A percentile compares a stretch with the other conserved stretches of the same genome.
phyloP scores from a whole-genome alignment of 2,888 invertebrate genomes.

The Tenodera sinensis region DNA sequence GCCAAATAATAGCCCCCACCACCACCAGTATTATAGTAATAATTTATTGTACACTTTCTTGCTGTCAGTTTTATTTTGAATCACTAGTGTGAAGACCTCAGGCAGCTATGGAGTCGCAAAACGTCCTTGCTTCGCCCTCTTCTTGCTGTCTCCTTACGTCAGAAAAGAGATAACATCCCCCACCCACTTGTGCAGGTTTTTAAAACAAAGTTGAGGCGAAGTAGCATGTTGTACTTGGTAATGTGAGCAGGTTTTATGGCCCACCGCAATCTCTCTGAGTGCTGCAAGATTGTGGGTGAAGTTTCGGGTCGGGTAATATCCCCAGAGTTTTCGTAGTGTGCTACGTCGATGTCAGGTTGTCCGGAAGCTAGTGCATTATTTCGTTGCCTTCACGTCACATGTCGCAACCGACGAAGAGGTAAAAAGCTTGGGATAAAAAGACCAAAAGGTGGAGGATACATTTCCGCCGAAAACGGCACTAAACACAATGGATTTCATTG shows the following conservation, averaged over 20 bases:
- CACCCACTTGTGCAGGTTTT: not conserved
- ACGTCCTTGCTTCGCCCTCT: too few relatives aligned
- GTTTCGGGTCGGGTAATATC: not conserved
- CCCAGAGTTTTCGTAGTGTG: not conserved
- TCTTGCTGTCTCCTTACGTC: not conserved
- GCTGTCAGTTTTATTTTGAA: too few relatives aligned
- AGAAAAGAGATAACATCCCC: not conserved
- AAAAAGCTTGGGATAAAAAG: too few relatives aligned
- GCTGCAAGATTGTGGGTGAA: not conserved
- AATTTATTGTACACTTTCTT: too few relatives aligned
- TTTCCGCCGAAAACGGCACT: too few relatives aligned
- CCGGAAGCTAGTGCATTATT: not conserved
- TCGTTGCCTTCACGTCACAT: not conserved
- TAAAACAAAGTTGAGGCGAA: not conserved
- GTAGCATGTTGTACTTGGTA: not conserved
- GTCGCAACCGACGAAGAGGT: not conserved
- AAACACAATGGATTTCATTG: too few relatives aligned
- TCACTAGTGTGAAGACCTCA: too few relatives aligned
- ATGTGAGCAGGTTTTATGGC: not conserved
- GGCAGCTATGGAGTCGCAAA: too few relatives aligned
- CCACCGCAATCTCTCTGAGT: not conserved
- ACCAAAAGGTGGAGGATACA: too few relatives aligned
- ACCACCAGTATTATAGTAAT: too few relatives aligned
- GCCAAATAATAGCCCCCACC: too few relatives aligned
- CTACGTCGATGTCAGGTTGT: not conserved